Evolutionary conservation across 1,140 invertebrate genomes (phyloP), one percentile per base, ranked within the genome.

Genomic region (Scaptomyza hsui): DNA sequence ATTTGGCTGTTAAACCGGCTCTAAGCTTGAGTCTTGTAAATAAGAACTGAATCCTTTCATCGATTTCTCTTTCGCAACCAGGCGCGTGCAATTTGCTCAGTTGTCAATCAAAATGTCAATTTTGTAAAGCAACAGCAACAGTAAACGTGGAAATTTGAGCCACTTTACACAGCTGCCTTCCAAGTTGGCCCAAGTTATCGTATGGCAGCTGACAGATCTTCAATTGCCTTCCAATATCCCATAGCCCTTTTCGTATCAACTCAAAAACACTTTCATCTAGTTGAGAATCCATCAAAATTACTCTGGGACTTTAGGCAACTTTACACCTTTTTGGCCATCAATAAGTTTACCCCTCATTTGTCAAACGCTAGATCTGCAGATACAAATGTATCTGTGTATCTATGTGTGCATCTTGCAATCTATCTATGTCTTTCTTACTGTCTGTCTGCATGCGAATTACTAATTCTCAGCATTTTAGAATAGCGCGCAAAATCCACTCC

Each of bases 21-120:
- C 35, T 64, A 39, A 55, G 24, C 45, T 35, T 26, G 16, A 47
- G 44, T 47, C 52, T 7, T 29, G 19, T 45, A 59, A 67, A 67
- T 32, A 37, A 55, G 53, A 53, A 41, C 6, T 39, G 44, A 67
- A 24, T 52, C 26, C 47, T 52, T 52, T 29, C 26, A 29, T 29
- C 37, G 37, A 68, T 29, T 19, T 49, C 48, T 49, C 48, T 9
- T 12, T 6, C 26, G n/a, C 35, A 15, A 18, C 26, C 13, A 41
- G 19, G 47, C 44, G 29, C 42, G 55, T 55, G 52, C 75, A 88
- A 89, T 89, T 77, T 81, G n/a, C 72, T 89, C 79, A 77, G 65
- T 68, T 81, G 88, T 89, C 88, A 89, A 89, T 89, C 88, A 83
- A 83, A 57, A 60, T 78, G 88, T 80, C 88, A 89, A 90, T 88